Evolutionary conservation across 2,113 vertebrate species (phyloP).

Genomic region (Scartelaos histophorus): DNA sequence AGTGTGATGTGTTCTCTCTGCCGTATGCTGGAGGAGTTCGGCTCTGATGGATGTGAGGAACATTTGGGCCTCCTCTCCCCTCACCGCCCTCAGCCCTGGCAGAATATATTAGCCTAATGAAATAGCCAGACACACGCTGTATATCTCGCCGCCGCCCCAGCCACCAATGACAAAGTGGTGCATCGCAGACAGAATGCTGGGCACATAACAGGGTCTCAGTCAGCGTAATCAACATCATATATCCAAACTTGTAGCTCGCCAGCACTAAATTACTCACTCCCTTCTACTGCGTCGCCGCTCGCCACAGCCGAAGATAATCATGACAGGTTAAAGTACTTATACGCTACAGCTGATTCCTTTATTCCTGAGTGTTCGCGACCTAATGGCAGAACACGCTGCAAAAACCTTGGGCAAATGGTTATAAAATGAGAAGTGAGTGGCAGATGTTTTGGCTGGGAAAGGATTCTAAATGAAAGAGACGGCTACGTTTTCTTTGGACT

Average conservation of each 20-base stretch:
- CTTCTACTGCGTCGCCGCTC: constrained; percentile 2
- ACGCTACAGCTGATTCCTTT: constrained; percentile 30
- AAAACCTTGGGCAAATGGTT: constrained; percentile 35
- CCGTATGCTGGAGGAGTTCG: constrained; percentile 31
- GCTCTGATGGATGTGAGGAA: constrained; percentile 45
- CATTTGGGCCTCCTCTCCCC: constrained; percentile 54
- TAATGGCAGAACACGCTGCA: constrained; percentile 33
- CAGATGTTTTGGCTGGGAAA: constrained; percentile 37
- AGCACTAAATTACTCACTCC: constrained; percentile 53
- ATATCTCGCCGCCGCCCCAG: constrained; percentile 51
- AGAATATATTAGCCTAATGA: constrained; percentile 78
- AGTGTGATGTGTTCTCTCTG: constrained; percentile 19
- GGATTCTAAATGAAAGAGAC: constrained; percentile 19
- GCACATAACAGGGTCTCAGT: constrained; percentile 69
- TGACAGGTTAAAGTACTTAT: constrained; percentile 48
- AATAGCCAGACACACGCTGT: constrained; percentile 53
- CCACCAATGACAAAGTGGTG: constrained; percentile 59
- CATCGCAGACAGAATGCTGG: constrained; percentile 42
- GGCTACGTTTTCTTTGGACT: constrained; percentile 32
- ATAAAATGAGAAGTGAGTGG: constrained; percentile 51
- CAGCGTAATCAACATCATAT: constrained; percentile 69
- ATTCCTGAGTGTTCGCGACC: constrained; percentile 30
- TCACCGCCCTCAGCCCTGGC: constrained; percentile 39
- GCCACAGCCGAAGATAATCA: constrained; percentile 36
- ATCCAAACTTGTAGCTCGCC: constrained; percentile 59